phyloP scores from a whole-genome alignment of 2,888 invertebrate genomes.

The Seira ritae region DNA sequence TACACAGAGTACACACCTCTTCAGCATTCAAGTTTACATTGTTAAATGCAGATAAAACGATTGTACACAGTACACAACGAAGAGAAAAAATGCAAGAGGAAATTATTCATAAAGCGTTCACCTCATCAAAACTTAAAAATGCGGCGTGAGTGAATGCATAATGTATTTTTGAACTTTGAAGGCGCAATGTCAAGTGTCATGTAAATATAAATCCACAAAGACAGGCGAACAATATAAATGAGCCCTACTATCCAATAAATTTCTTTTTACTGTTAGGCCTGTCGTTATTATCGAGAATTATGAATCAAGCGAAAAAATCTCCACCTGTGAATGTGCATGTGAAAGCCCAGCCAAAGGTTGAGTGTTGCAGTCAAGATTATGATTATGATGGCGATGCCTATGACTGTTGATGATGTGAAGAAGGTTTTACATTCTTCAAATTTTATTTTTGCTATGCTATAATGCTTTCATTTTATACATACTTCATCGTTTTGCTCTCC shows the following conservation, averaged over 20 bases:
- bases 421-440: too few species aligned
- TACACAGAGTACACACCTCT: neutral
- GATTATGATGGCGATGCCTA: too few species aligned
- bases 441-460: too few species aligned
- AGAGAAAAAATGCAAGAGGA: constrained; percentile 35
- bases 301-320: too few species aligned
- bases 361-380: too few species aligned
- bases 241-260: neutral
- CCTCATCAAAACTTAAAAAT: constrained; percentile 48
- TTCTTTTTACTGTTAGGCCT: neutral
- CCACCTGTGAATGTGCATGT: too few species aligned
- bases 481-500: too few species aligned
- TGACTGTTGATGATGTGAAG: too few species aligned
- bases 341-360: too few species aligned
- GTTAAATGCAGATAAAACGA: too few species aligned
- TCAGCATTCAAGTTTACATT: neutral
- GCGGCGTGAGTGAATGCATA: constrained; percentile 31
- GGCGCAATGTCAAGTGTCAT: neutral
- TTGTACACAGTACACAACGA: neutral
- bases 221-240: neutral
- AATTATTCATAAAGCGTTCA: constrained; percentile 53
- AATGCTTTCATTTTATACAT: too few species aligned
- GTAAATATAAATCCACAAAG: neutral
- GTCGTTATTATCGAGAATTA: neutral
- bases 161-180: neutral